Evolutionary conservation across 2,113 vertebrate species (phyloP), one percentile per base, ranked within the genome.

Genomic region (Ranitomeya variabilis): DNA sequence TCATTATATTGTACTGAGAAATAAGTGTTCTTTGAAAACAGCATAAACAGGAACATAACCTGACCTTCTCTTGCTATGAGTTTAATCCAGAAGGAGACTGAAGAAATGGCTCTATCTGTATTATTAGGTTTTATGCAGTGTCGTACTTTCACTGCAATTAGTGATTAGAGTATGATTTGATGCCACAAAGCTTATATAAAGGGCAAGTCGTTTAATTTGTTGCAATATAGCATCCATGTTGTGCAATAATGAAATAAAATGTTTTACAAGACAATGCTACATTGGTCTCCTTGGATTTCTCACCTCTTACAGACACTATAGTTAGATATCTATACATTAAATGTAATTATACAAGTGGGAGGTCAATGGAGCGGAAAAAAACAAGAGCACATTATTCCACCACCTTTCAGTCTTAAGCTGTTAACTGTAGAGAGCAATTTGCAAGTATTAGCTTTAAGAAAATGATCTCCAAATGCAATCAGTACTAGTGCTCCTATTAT

Each of bases 341-440:
- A 87, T 80, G 86, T 87, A 87, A 87, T 87, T 87, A 87, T 69
- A 80, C 51, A 69, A 69, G 86, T 87, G 77, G 86, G 77, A 87
- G 86, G 86, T 82, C 67, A 88, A 83, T 83, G 79, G 80, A 82
- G 78, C 86, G 51, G 67, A 74, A 74, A 77, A 69, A 77, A 23
- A 87, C 86, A 87, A 81, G 86, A 52, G 71, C 59, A 77, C 57
- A 88, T 88, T 83, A 66, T 83, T 88, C 80, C 67, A 88, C 37
- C 57, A 88, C 37, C 57, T 88, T 88, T 88, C 80, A 88, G 73
- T 64, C 87, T 83, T 69, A 83, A 76, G 59, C 87, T 83, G 67
- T 77, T 76, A 88, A 83, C 57, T 83, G 71, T 83, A 88, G 81
- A 76, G 87, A 88, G 87, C 80, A 83, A 88, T 88, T 83, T 88